These are phyloP conservation scores for Agrotis ipsilon DNA, from an alignment of 2,888 invertebrate species.

Conservation along the genomic window DNA sequence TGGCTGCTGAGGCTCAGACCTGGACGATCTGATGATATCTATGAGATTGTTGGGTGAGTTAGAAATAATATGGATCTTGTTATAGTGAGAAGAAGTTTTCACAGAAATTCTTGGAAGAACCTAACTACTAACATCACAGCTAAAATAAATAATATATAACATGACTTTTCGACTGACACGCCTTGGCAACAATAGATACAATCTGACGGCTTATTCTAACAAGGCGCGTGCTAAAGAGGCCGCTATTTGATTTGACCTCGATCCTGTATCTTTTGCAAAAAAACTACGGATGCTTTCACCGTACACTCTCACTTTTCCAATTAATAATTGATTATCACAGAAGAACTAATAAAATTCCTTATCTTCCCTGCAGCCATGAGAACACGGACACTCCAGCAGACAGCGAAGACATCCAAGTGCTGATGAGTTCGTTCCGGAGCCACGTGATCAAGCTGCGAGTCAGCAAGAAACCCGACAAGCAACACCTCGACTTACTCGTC, in stretches of 20 bases:
- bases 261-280: no score
- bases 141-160: no score
- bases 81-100: background rate
- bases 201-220: no score
- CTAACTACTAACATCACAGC: no score
- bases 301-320: background rate
- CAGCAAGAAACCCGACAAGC: conserved; percentile 97
- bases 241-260: no score
- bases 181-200: no score
- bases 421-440: conserved; percentile 96
- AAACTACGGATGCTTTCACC: background rate
- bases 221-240: no score
- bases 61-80: background rate
- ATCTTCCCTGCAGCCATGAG: conserved; percentile 91
- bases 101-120: no score
- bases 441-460: conserved; percentile 98
- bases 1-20: conserved; percentile 97
- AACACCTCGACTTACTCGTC: conserved; percentile 95
- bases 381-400: conserved; percentile 94
- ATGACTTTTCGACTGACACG: no score
- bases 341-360: background rate
- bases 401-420: conserved; percentile 94
- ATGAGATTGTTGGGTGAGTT: conserved; percentile 95
- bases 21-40: conserved; percentile 98
- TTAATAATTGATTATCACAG: background rate